phyloP scores from a whole-genome alignment of 2,797 vertebrate genomes.

The Tokudaia tokunoshimensis region DNA sequence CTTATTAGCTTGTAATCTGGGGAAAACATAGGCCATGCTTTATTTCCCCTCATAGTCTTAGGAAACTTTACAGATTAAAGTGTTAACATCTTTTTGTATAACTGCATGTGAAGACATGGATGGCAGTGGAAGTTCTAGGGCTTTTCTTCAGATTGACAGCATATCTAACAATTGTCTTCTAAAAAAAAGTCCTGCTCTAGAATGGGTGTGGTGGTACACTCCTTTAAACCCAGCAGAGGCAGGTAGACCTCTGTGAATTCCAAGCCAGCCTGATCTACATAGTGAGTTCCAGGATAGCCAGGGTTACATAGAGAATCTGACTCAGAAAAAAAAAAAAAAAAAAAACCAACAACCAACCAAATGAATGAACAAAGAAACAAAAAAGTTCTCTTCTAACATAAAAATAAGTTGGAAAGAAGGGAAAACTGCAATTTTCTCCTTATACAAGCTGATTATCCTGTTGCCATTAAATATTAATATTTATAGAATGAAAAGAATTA shows the following conservation, averaged over 20 bases:
- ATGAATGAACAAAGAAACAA: not conserved
- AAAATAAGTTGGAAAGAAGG: constrained; percentile 41
- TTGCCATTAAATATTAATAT: constrained; percentile 36
- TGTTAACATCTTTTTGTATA: not conserved
- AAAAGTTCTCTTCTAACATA: not conserved
- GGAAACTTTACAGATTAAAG: constrained; percentile 23
- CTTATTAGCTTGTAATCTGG: constrained; percentile 28
- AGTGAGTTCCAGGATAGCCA: not conserved
- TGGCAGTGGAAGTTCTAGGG: not conserved
- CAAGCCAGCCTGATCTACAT: not conserved
- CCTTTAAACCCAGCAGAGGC: not conserved
- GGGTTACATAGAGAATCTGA: not conserved
- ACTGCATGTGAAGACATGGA: not conserved
- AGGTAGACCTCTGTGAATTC: not conserved
- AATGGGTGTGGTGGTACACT: too few relatives aligned
- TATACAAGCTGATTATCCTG: not conserved
- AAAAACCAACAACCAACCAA: not conserved
- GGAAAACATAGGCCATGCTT: not conserved
- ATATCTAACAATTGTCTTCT: not conserved
- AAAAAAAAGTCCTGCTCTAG: not conserved
- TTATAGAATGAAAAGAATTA: constrained; percentile 48
- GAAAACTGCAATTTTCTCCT: constrained; percentile 26
- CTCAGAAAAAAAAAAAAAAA: not conserved
- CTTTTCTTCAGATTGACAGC: not conserved
- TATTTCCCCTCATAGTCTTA: not conserved